These are phyloP conservation scores for Labrus mixtus DNA, from an alignment of 2,113 vertebrate genomes.

Conservation along the genomic window DNA sequence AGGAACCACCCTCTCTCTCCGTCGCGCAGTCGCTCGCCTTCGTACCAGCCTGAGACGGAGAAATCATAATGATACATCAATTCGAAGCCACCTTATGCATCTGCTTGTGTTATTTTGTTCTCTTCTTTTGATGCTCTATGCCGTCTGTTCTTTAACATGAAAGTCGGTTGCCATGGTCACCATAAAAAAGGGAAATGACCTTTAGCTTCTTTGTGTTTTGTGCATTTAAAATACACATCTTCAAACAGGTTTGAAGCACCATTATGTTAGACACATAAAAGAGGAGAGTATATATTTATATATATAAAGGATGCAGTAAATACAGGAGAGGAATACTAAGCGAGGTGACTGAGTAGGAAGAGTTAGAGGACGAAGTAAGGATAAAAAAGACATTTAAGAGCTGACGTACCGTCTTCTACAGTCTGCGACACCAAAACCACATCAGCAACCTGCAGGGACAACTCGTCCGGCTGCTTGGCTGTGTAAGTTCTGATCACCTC, in stretches of 20 bases:
- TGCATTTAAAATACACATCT: slow-evolving; percentile 6
- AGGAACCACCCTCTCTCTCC: slow-evolving; percentile 95
- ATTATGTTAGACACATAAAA: slow-evolving; percentile 10
- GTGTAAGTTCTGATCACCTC: slow-evolving; percentile 93
- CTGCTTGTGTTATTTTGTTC: background rate
- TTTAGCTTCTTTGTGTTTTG: slow-evolving; percentile 9
- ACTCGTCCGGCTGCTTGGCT: slow-evolving; percentile 93
- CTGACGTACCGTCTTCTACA: slow-evolving; percentile 87
- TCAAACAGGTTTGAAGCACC: slow-evolving; percentile 11
- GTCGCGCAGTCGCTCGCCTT: slow-evolving; percentile 93
- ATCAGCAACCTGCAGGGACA: slow-evolving; percentile 94
- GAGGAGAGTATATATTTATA: background rate
- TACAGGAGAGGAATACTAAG: background rate
- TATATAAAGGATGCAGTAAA: slow-evolving; percentile 4
- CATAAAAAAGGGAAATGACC: slow-evolving; percentile 26
- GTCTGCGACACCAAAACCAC: slow-evolving; percentile 94
- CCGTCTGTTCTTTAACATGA: slow-evolving; percentile 32
- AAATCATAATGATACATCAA: background rate
- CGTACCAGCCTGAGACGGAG: slow-evolving; percentile 90
- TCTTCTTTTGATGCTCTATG: slow-evolving; percentile 56
- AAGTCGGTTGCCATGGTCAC: slow-evolving; percentile 48
- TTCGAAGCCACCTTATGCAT: background rate
- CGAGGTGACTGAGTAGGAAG: background rate
- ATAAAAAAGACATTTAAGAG: background rate
- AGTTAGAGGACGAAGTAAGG: too few species aligned